Base-by-base conservation (phyloP, 2,113 vertebrate genomes). In the Scartelaos histophorus region DNA sequence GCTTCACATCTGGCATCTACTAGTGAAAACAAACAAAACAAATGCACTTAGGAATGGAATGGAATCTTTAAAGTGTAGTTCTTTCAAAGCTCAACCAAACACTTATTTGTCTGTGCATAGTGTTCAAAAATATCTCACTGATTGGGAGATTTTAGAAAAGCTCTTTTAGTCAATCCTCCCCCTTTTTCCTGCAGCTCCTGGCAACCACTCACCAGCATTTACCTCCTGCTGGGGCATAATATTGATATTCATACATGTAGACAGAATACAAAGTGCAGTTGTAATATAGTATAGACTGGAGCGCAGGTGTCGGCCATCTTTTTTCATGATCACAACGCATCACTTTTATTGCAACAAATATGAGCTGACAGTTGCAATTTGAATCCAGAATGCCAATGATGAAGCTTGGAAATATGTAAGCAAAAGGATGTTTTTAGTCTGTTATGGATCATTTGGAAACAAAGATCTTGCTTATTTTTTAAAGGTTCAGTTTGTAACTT, bases 141-240 rank as follows among this genome's bases (percentile, higher is more conserved):
- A 91, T 85, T 79, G 82, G 86, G 75, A 89, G 86, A 91, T 89
- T 87, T 82, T 74, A 88, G 85, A 89, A 89, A 69, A 76, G 87
- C 67, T 86, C 76, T 85, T 86, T 89, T 70, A 81, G 87, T 85
- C 70, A 22, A 24, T n/a, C 54, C 54, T 60, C 51, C 17, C 15
- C 16, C 13, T 3, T 24, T 29, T 16, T 60, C 57, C 70, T 86
- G 81, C 70, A 66, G 82, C 83, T 73, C 77, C 76, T 87, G 86
- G 82, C 87, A 85, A 85, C 79, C 78, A 79, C 86, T 88, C 83
- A 87, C 78, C 83, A 75, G 70, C 83, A 82, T 89, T 89, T 88
- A 84, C 85, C 87, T 86, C 81, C 57, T 69, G 72, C 73, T 86
- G 78, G 83, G 84, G 82, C 83, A 85, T 85, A 84, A 84, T 89